phyloP scores from a whole-genome alignment of 1,140 invertebrate species.

The Coboldia fuscipes region DNA sequence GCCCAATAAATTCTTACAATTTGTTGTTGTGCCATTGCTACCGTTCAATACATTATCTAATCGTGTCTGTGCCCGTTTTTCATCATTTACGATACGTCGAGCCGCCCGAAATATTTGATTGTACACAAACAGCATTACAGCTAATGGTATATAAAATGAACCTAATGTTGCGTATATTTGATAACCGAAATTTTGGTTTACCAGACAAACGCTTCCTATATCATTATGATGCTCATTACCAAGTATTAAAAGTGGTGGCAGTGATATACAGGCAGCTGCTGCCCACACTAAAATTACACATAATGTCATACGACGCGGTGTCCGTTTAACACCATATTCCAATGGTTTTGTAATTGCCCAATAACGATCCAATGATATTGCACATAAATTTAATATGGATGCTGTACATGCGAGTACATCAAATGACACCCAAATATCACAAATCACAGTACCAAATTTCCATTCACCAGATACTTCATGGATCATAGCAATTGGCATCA shows the following conservation, averaged over 20 bases:
- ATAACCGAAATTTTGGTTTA: slow-evolving; percentile 72
- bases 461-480: slow-evolving; percentile 63
- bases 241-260: slow-evolving; percentile 69
- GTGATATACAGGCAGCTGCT: slow-evolving; percentile 67
- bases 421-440: slow-evolving; percentile 70
- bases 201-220: slow-evolving; percentile 45
- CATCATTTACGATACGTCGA: slow-evolving; percentile 61
- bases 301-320: slow-evolving; percentile 58
- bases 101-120: slow-evolving; percentile 78
- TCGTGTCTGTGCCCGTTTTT: slow-evolving; percentile 64
- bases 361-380: slow-evolving; percentile 76
- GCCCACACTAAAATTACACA: slow-evolving; percentile 80
- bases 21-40: slow-evolving; percentile 24
- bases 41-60: slow-evolving; percentile 55
- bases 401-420: slow-evolving; percentile 68
- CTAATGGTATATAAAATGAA: slow-evolving; percentile 73
- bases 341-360: slow-evolving; percentile 80
- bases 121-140: slow-evolving; percentile 80
- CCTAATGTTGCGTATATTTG: slow-evolving; percentile 78
- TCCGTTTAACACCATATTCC: slow-evolving; percentile 72
- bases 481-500: slow-evolving; percentile 69
- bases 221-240: slow-evolving; percentile 55
- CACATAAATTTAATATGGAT: slow-evolving; percentile 78
- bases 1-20: slow-evolving; percentile 19
- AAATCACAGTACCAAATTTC: slow-evolving; percentile 64